A percentile compares a stretch with the other conserved stretches of the same genome.
Evolutionary conservation across 2,888 invertebrate genomes (phyloP).

Genomic region (Eurytoma californica): DNA sequence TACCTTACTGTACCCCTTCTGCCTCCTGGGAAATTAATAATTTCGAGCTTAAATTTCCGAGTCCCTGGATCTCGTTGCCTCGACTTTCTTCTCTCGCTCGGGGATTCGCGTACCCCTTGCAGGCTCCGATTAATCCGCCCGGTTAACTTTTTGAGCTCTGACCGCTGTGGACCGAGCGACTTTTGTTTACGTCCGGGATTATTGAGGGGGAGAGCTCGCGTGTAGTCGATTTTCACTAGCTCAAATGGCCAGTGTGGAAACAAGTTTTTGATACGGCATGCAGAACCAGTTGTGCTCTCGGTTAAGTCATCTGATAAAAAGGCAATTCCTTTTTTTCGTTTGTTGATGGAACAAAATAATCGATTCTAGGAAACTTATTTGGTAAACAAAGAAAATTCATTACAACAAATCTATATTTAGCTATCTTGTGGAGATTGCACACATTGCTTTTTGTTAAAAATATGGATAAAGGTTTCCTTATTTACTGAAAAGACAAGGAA

Average conservation of each 20-base stretch:
- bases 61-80: not conserved
- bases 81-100: not conserved
- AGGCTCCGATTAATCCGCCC: conserved; percentile 11
- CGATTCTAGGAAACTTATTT: too few species aligned
- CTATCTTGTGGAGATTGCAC: too few species aligned
- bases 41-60: conserved; percentile 36
- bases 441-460: too few species aligned
- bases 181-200: not conserved
- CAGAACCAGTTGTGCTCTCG: too few species aligned
- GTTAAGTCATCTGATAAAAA: too few species aligned
- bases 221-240: not conserved
- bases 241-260: not conserved
- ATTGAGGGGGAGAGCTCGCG: not conserved
- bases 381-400: too few species aligned
- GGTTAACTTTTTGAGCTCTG: conserved; percentile 22
- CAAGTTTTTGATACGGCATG: too few species aligned
- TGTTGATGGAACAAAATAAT: too few species aligned
- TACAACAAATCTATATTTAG: too few species aligned
- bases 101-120: not conserved
- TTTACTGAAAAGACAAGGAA: too few species aligned
- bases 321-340: too few species aligned
- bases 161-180: not conserved
- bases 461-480: too few species aligned
- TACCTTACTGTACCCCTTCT: not conserved
- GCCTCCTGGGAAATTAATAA: conserved; percentile 40